Percentiles rank a stretch among this genome's conserved stretches.
Evolutionary conservation across 2,113 vertebrate genomes (phyloP).

Genomic region (Prolemur simus): DNA sequence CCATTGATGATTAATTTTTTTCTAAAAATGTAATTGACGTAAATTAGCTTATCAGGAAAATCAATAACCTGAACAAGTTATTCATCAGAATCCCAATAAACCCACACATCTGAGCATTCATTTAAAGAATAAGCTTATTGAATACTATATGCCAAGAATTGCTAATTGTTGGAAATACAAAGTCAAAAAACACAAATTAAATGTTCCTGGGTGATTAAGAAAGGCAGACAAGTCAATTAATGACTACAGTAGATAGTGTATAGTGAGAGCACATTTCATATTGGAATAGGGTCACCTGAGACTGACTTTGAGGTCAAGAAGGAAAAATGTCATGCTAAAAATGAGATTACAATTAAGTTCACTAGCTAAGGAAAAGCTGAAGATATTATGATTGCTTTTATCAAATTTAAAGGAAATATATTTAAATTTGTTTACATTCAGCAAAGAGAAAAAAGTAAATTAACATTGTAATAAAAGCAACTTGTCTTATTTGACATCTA

Average conservation of each 20-base stretch:
- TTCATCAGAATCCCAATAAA: too few species aligned
- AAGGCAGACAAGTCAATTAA: too few species aligned
- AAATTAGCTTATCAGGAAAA: too few species aligned
- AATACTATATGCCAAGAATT: too few species aligned
- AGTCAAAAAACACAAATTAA: too few species aligned
- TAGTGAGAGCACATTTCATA: background rate
- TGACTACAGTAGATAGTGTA: background rate
- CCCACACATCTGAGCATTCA: too few species aligned
- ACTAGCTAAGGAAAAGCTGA: background rate
- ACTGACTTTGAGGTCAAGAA: background rate
- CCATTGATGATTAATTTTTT: too few species aligned
- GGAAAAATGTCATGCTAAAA: background rate
- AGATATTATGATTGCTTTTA: background rate
- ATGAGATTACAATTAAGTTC: background rate
- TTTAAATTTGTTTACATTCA: background rate
- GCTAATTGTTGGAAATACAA: too few species aligned
- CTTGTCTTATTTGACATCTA: background rate
- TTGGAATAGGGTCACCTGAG: background rate
- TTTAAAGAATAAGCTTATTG: too few species aligned
- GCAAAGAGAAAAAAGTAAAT: background rate
- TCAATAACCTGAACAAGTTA: too few species aligned
- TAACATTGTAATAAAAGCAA: background rate
- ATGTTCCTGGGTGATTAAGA: too few species aligned
- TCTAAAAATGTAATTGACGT: too few species aligned
- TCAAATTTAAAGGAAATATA: background rate